Evolutionary conservation across 2,113 vertebrate species (phyloP), one percentile per base, ranked within the genome.

Genomic region (Chlorocebus sabaeus): DNA sequence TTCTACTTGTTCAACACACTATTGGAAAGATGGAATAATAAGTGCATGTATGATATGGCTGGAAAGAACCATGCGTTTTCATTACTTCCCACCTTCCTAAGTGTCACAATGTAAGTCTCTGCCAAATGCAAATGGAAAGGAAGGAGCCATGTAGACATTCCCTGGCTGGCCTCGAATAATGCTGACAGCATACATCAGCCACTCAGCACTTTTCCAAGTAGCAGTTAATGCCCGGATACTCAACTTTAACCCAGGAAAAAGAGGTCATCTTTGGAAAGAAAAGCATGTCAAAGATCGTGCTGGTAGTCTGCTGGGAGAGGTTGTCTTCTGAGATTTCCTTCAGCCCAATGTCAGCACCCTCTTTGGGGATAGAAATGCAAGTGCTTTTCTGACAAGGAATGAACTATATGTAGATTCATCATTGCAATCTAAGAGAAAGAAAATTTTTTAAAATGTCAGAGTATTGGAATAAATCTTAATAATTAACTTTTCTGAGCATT

Each of bases 201-300:
- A 98, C 98, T 99, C 98, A 98, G 97, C 98, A 98, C 98, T 98
- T 98, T 98, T 97, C 98, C 93, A 97, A 97, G 98, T 95, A 98
- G 98, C 97, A 98, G 97, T 97, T 96, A 87, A 95, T 98, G 98
- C 98, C 98, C 95, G 95, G 97, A 97, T 98, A 73, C 93, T 98
- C 98, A 98, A 98, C 98, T 98, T 98, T 99, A 99, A 99, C 98
- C 98, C 73, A 32, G 96, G 93, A 89, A 98, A 94, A 98, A 87
- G 94, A 98, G 98, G 98, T 98, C 98, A 98, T 94, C 90, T 97
- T 40, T 88, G 97, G 98, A 98, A 98, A 98, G 98, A 98, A 98
- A 98, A 98, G 97, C 96, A 98, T 92, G 95, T 98, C 98, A 98
- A 97, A 98, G 98, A 97, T 98, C 89, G 95, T 97, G 85, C 52